Evolutionary conservation across 2,888 invertebrate species (phyloP), one percentile per base, ranked within the genome.

Genomic region (Sarcophaga caerulescens): DNA sequence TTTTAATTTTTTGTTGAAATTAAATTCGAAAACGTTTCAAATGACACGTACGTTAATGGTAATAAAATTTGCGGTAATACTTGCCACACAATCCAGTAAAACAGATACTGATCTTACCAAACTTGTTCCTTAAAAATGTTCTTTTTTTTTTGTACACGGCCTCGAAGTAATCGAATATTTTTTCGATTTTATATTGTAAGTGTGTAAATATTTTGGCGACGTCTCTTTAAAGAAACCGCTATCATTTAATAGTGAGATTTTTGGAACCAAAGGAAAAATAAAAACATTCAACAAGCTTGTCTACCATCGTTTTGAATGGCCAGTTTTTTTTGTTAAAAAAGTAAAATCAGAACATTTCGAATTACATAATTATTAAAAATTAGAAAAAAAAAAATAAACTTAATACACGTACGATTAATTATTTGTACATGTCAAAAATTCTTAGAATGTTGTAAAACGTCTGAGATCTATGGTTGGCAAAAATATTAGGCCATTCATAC

Each of bases 111-210:
- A 80, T 78, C 80, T 59, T 21, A 65, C 71, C 68, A 84, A 86
- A 86, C 84, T 77, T 81, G 85, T 84, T 86, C 73, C 60, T 74
- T 14, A 44, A 45, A 62, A 71, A 68, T 47, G n/a, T 47, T 52
- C 10, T 52, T 14, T 14, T 47, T 47, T 47, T 52, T 52, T 52
- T 52, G 35, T 35, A 10, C 19, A 80, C 47, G 68, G 76, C 69
- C 85, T 77, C 80, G 69, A 83, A 57, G 77, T 81, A 76, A 66
- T 59, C 60, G 65, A 78, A 45, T 69, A 35, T 21, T 69, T 85
- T 71, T 60, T 19, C 68, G 52, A 77, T 69, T 59, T 69, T 68
- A 57, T 60, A 45, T 44, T 12, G 23, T 65, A 75, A 79, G 47
- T 44, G 57, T 76, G 76, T 14, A 76, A 52, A 62, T 21, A 44